phyloP scores from a whole-genome alignment of 1,140 invertebrate genomes.

The Drosophila varians region DNA sequence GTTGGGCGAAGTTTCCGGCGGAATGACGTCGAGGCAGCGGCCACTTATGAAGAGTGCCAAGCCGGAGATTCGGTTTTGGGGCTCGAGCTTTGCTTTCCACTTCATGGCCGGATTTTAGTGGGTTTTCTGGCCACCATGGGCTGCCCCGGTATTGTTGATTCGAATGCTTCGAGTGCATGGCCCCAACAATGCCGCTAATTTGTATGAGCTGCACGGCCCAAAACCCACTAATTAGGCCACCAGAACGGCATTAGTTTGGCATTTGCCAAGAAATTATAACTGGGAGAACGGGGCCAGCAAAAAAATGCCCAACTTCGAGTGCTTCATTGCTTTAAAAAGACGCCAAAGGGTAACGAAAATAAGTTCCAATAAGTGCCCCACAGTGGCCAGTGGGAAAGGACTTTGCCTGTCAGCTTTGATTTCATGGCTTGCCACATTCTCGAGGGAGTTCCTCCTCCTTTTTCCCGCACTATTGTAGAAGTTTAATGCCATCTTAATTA shows the following conservation, averaged over 20 bases:
- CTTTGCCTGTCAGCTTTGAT: conserved; percentile 73
- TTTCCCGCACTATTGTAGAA: not conserved
- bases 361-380: conserved; percentile 66
- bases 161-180: conserved; percentile 48
- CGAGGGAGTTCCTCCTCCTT: not conserved
- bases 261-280: conserved; percentile 56
- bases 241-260: conserved; percentile 64
- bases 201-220: conserved; percentile 33
- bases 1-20: conserved; percentile 55
- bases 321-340: not conserved
- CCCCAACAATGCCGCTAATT: conserved; percentile 57
- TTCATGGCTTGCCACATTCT: conserved; percentile 57
- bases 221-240: conserved; percentile 59
- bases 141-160: conserved; percentile 44
- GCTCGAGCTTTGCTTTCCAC: conserved; percentile 57
- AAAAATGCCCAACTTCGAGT: conserved; percentile 29
- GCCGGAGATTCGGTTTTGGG: conserved; percentile 10
- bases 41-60: conserved; percentile 35
- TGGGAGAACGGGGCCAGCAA: conserved; percentile 16
- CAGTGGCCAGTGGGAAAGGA: conserved; percentile 22
- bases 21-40: conserved; percentile 33
- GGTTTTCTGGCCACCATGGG: not conserved
- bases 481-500: conserved; percentile 71
- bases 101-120: conserved; percentile 36
- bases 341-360: conserved; percentile 33